These are phyloP conservation scores for Lithobates sylvaticus DNA, from an alignment of 2,797 vertebrate species.

Conservation along the genomic window DNA sequence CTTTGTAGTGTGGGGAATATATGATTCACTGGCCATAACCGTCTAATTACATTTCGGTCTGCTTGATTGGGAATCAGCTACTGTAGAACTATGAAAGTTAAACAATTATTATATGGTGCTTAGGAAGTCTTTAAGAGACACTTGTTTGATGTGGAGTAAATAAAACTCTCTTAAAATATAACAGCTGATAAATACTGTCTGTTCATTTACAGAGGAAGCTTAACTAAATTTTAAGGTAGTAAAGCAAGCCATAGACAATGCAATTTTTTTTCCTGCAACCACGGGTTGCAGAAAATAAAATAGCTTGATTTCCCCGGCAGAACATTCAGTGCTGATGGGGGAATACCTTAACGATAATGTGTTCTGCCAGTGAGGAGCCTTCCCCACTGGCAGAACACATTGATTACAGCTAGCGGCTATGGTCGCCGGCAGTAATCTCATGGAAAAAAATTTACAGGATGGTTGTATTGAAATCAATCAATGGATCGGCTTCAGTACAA, in stretches of 20 bases:
- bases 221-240: background rate
- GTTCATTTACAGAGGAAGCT: slow-evolving; percentile 10
- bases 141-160: slow-evolving; percentile 30
- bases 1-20: slow-evolving; percentile 50
- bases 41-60: slow-evolving; percentile 64
- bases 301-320: too few species aligned
- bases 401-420: too few species aligned
- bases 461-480: too few species aligned
- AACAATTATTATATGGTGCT: slow-evolving; percentile 41
- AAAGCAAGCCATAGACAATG: background rate
- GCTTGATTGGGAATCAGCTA: slow-evolving; percentile 57
- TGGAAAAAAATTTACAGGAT: too few species aligned
- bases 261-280: too few species aligned
- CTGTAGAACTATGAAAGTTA: slow-evolving; percentile 30
- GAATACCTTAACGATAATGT: too few species aligned
- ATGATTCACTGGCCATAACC: slow-evolving; percentile 40
- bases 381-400: too few species aligned
- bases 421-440: too few species aligned
- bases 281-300: too few species aligned
- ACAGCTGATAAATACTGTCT: slow-evolving; percentile 18
- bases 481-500: too few species aligned
- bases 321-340: too few species aligned
- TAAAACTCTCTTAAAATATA: slow-evolving; percentile 36
- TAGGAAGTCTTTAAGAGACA: slow-evolving; percentile 24
- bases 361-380: too few species aligned